Conservation (phyloP, 2,797 vertebrate genomes). For the Hafferia zeledoni region DNA sequence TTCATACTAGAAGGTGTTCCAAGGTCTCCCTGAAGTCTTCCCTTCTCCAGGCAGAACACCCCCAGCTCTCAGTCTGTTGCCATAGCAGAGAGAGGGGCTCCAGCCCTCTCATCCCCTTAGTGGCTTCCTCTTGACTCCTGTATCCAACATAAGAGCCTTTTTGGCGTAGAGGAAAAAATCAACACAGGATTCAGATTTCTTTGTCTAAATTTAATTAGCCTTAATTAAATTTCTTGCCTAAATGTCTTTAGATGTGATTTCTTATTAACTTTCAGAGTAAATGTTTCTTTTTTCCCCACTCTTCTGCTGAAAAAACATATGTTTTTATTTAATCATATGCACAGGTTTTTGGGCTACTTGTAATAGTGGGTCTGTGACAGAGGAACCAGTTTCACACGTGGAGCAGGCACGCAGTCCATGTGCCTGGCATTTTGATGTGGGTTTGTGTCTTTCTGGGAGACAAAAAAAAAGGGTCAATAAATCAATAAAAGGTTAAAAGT, state of each 20-base stretch:
- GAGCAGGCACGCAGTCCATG: rapidly evolving
- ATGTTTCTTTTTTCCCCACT: background rate
- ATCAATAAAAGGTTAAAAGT: constrained; percentile 53
- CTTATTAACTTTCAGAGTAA: background rate
- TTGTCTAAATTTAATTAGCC: background rate
- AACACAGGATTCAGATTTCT: background rate
- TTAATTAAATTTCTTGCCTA: background rate
- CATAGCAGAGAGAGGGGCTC: background rate
- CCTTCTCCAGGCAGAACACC: background rate
- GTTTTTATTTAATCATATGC: background rate
- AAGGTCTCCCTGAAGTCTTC: background rate
- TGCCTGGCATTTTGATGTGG: background rate
- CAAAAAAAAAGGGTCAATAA: background rate
- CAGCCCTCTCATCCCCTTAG: background rate
- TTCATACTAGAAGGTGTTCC: background rate
- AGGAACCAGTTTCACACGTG: background rate
- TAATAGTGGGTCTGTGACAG: background rate
- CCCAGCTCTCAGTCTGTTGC: background rate
- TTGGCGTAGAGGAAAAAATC: background rate
- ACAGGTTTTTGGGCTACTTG: background rate
- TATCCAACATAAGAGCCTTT: background rate
- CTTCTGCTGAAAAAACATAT: background rate
- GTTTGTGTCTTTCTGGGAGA: background rate
- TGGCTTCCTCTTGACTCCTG: rapidly evolving
- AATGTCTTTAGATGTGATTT: background rate